Evolutionary conservation across 1,140 invertebrate species (phyloP).

Genomic region (Leptinotarsa texana): DNA sequence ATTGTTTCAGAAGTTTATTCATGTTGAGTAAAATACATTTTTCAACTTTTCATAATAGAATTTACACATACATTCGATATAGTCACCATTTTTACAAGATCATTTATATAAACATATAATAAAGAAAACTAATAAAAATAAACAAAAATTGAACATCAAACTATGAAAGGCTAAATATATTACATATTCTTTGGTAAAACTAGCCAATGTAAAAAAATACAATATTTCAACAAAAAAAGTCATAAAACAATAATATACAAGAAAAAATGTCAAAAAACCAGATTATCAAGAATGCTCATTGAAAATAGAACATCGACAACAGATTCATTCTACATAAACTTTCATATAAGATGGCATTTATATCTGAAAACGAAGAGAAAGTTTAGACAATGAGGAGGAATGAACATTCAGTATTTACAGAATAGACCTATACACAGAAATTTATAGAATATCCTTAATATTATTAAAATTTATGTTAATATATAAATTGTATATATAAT

Average conservation of each 20-base stretch:
- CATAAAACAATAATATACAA: conserved; percentile 40
- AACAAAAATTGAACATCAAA: conserved; percentile 45
- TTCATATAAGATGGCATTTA: conserved; percentile 4
- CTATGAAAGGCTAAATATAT: conserved; percentile 48
- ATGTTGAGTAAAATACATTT: conserved; percentile 53
- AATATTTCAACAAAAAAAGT: conserved; percentile 43
- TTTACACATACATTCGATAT: conserved; percentile 50
- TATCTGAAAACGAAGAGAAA: conserved; percentile 29
- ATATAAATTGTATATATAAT: conserved; percentile 48
- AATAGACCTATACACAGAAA: conserved; percentile 46
- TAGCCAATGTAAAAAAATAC: conserved; percentile 49
- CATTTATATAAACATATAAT: conserved; percentile 44
- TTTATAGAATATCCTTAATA: conserved; percentile 43
- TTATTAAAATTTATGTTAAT: conserved; percentile 47
- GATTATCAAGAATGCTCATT: neutral
- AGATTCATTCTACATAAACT: conserved; percentile 20
- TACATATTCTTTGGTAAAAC: conserved; percentile 55
- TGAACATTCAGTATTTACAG: conserved; percentile 48
- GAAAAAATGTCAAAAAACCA: conserved; percentile 32
- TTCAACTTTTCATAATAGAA: conserved; percentile 50
- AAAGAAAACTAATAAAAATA: conserved; percentile 44
- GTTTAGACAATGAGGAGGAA: conserved; percentile 30
- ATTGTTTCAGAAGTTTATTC: conserved; percentile 36
- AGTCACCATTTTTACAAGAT: conserved; percentile 51
- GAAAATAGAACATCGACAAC: neutral